These are phyloP conservation scores for Petrocephalus schoutedeni DNA, from an alignment of 2,797 vertebrate species.

Conservation along the genomic window DNA sequence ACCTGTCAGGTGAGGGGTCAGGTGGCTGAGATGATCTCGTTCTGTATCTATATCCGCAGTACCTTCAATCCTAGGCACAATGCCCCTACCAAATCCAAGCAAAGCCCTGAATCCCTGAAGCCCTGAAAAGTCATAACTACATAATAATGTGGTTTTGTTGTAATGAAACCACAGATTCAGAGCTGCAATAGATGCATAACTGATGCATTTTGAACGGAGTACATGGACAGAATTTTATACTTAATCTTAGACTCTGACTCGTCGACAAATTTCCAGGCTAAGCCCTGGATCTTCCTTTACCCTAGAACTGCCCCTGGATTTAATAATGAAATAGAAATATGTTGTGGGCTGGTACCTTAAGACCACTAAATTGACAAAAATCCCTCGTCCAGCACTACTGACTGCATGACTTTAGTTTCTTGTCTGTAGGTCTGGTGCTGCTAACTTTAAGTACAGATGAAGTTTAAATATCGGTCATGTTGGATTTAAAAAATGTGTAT, in stretches of 20 bases:
- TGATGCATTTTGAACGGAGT: not conserved
- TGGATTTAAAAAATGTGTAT: not conserved
- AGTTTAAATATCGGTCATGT: not conserved
- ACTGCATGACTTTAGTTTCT: not conserved
- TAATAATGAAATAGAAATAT: not conserved
- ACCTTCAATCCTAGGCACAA: not conserved
- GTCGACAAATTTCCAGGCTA: not conserved
- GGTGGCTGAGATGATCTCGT: too few relatives aligned
- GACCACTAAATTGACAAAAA: not conserved
- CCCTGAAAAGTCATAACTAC: not conserved
- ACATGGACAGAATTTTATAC: not conserved
- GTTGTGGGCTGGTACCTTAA: not conserved
- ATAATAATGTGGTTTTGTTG: not conserved
- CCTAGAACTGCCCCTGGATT: not conserved
- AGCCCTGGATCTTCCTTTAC: not conserved
- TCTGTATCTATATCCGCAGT: too few relatives aligned
- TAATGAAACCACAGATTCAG: not conserved
- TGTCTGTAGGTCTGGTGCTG: not conserved
- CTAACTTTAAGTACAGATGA: not conserved
- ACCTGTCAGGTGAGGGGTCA: too few relatives aligned
- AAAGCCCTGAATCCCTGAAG: not conserved
- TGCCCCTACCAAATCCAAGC: not conserved
- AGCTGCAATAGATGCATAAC: not conserved
- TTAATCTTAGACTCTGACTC: not conserved
- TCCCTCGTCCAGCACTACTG: not conserved